phyloP scores from a whole-genome alignment of 2,888 invertebrate species.

The Callimorpha dominula region DNA sequence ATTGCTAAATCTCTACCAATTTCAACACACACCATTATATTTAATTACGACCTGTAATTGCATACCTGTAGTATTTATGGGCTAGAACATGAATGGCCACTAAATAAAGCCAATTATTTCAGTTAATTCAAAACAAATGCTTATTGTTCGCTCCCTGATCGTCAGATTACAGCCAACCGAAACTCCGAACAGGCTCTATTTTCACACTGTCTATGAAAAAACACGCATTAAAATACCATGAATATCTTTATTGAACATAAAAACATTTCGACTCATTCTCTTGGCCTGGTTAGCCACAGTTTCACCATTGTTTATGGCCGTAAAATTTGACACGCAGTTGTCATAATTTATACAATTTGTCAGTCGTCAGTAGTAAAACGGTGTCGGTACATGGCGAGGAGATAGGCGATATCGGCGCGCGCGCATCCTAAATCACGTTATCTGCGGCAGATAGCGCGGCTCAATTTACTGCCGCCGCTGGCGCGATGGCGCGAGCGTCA shows the following conservation, averaged over 20 bases:
- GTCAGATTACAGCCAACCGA: slow-evolving; percentile 33
- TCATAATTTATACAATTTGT: slow-evolving; percentile 53
- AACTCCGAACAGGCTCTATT: slow-evolving; percentile 31
- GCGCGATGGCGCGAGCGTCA: neutral
- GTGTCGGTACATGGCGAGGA: slow-evolving; percentile 31
- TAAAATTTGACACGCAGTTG: slow-evolving; percentile 45
- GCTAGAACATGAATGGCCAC: slow-evolving; percentile 36
- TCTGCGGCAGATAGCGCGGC: slow-evolving; percentile 44
- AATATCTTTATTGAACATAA: slow-evolving; percentile 51
- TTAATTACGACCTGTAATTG: slow-evolving; percentile 39
- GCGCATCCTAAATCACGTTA: slow-evolving; percentile 51
- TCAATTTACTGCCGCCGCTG: slow-evolving; percentile 29
- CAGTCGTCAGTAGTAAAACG: slow-evolving; percentile 38
- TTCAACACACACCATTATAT: slow-evolving; percentile 16
- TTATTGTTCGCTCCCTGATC: slow-evolving; percentile 43
- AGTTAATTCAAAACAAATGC: slow-evolving; percentile 35
- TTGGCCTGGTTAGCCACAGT: slow-evolving; percentile 40
- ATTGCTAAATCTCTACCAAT: slow-evolving; percentile 25
- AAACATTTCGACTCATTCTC: slow-evolving; percentile 40
- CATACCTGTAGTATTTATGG: slow-evolving; percentile 39
- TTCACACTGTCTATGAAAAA: slow-evolving; percentile 47
- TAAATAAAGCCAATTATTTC: slow-evolving; percentile 37
- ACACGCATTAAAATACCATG: slow-evolving; percentile 50
- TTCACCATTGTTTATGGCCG: slow-evolving; percentile 54
- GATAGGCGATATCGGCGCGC: slow-evolving; percentile 20